Evolutionary conservation across 2,113 vertebrate species (phyloP).

Genomic region (Pogona vitticeps): DNA sequence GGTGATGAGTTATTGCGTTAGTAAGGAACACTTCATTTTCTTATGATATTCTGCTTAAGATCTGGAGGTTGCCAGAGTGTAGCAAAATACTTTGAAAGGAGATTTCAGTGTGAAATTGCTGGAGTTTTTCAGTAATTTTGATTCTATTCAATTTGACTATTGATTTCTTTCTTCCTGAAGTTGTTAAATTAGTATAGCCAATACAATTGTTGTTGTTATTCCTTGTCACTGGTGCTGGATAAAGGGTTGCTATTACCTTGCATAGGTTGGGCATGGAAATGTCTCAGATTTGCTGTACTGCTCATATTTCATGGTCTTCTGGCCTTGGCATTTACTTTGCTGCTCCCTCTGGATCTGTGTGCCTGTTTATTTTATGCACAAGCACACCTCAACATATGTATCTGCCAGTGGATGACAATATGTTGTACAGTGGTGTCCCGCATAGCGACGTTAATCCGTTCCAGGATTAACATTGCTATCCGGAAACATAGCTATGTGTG

Average conservation of each 20-base stretch:
- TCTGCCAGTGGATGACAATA: neutral
- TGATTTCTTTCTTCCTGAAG: neutral
- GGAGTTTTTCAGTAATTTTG: neutral
- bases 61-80: neutral
- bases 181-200: neutral
- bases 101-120: neutral
- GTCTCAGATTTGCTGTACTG: neutral
- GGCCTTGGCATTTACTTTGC: neutral
- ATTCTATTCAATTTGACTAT: neutral
- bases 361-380: neutral
- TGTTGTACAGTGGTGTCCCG: no score
- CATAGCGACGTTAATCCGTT: no score
- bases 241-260: neutral
- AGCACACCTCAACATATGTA: neutral
- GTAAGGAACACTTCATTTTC: neutral
- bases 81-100: neutral
- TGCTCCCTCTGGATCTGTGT: neutral
- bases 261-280: neutral
- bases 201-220: neutral
- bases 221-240: neutral
- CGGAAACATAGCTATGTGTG: no score
- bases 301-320: neutral
- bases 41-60: neutral
- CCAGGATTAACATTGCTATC: no score
- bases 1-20: neutral